Base-by-base conservation (phyloP, 1,140 invertebrate species). In the Palaemon carinicauda region DNA sequence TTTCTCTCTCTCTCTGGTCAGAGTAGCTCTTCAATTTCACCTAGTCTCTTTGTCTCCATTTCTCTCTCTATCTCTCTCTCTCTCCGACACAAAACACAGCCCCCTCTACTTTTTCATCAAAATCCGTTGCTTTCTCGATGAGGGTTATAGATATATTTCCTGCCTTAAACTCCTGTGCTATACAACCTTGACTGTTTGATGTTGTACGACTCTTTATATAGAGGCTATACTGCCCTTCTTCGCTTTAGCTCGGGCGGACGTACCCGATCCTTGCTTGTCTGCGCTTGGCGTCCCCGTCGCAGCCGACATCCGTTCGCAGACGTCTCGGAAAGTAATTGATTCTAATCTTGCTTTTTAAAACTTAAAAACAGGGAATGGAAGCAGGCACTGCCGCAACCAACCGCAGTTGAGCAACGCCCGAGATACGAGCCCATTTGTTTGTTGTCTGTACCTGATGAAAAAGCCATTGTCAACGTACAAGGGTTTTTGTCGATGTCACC, bases 381-480 rank as follows among this genome's bases (percentile, higher is more conserved):
- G 65, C 75, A 77, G 65, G 71, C 53, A 54, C 77, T 83, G 82
- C 51, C 50, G 52, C 79, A 60, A 73, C 80, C 77, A 73, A 80
- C 80, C 83, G 15, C 78, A 80, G 83, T 86, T 86, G 80, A 86
- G 83, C 80, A 73, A 86, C 79, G 60, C 73, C 80, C 83, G 79
- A n/a, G 80, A 86, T 65, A 31, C 80, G n/a, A 86, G 75, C 80
- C 54, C 78, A 65, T 77, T 86, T 33, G 77, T 73, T 80, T 86
- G 83, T 80, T 86, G 83, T 86, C 83, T 86, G 83, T 86, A 86
- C 83, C 83, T 86, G 83, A 86, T 80, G 73, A 86, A 80, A 50
- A 86, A 86, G 83, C 83, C 83, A 86, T n/a, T 86, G 77, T 86
- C 83, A 52, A 77, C 80, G 83, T 86, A 86, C 83, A 86, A 86